A percentile compares a stretch with the other conserved stretches of the same genome.
Evolutionary conservation across 2,888 invertebrate species (phyloP).

Genomic region (Hydrotaea diabolus): DNA sequence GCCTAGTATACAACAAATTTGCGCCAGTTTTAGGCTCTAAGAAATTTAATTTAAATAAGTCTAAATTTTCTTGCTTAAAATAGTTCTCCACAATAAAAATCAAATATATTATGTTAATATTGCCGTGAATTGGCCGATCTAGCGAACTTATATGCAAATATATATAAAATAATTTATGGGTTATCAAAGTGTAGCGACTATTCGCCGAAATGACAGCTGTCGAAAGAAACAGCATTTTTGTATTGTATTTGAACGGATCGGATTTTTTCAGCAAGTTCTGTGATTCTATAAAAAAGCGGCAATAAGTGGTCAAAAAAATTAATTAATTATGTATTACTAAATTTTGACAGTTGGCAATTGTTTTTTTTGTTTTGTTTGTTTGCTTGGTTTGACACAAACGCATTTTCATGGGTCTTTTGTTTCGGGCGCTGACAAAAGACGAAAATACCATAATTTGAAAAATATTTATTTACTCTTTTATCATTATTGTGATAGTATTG

Average conservation of each 20-base stretch:
- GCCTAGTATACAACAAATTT: too few species aligned
- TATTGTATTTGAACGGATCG: not conserved
- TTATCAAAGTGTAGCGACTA: not conserved
- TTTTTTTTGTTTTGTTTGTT: not conserved
- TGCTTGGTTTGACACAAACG: not conserved
- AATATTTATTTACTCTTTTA: constrained; percentile 15
- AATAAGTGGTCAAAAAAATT: constrained; percentile 11
- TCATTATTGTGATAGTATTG: constrained; percentile 8
- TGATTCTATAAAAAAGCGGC: not conserved
- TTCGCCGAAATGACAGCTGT: not conserved
- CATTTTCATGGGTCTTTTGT: too few species aligned
- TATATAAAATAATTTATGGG: not conserved
- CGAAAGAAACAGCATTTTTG: not conserved
- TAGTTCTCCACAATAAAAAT: too few species aligned
- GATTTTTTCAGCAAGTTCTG: not conserved
- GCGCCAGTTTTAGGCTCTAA: too few species aligned
- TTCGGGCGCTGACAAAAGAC: not conserved
- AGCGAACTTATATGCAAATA: too few species aligned
- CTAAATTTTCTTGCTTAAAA: too few species aligned
- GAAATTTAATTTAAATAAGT: too few species aligned
- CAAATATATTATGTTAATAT: too few species aligned
- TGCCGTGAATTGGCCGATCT: too few species aligned
- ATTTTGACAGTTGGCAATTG: constrained; percentile 2
- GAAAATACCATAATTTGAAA: not conserved
- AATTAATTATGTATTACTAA: constrained; percentile 20